Evolutionary conservation across 2,113 vertebrate species (phyloP).

Genomic region (Maccullochella peelii): DNA sequence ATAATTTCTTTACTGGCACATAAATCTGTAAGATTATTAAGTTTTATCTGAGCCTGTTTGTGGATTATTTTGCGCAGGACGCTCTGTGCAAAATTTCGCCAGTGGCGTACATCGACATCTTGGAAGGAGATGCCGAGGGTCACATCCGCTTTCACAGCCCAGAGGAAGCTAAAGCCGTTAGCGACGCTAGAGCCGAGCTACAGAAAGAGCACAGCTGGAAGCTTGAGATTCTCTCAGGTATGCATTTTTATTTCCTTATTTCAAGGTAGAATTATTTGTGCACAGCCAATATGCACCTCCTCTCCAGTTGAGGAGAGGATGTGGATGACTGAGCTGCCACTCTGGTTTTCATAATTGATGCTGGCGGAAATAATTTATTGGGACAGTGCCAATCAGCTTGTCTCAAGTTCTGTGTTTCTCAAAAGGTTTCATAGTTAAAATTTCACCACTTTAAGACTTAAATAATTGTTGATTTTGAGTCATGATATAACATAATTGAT

Average conservation of each 20-base stretch:
- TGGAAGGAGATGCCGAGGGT: constrained; percentile 94
- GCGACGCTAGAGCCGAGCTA: constrained; percentile 81
- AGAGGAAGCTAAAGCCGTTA: constrained; percentile 86
- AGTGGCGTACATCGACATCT: constrained; percentile 92
- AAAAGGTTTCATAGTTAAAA: neutral
- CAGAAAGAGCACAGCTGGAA: constrained; percentile 91
- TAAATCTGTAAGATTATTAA: neutral
- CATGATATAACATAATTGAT: too few species aligned
- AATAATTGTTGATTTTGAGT: neutral
- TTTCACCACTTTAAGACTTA: neutral
- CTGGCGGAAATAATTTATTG: constrained; percentile 12
- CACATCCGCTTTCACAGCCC: constrained; percentile 89
- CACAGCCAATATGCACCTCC: neutral
- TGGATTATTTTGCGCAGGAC: constrained; percentile 80
- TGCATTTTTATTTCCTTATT: constrained; percentile 11
- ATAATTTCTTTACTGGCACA: too few species aligned
- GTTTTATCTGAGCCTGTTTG: neutral
- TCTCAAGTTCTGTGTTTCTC: neutral
- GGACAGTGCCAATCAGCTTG: neutral
- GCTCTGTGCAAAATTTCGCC: constrained; percentile 85
- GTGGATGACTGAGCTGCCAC: neutral
- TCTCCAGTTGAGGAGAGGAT: neutral
- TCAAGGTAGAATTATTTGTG: neutral
- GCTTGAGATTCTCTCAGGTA: constrained; percentile 91
- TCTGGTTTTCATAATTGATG: constrained; percentile 26